Conservation (phyloP, 2,797 vertebrate genomes). For the Agapornis canus region DNA sequence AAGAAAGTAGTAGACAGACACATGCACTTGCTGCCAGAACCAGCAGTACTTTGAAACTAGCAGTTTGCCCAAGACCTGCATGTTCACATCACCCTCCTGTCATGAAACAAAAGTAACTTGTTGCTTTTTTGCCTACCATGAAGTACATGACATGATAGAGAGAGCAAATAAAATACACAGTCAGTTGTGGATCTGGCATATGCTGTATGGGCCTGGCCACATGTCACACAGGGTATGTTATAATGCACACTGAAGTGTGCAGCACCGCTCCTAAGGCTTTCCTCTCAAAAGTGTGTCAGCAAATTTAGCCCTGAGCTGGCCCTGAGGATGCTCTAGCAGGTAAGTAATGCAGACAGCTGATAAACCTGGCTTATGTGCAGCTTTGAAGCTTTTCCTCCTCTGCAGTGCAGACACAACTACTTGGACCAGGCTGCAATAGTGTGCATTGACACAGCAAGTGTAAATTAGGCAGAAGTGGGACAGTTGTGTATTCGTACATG, state of each 20-base stretch:
- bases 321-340: constrained; percentile 21
- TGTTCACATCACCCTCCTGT: fast-evolving
- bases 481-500: background rate
- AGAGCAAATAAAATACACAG: background rate
- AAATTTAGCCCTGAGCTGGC: constrained; percentile 13
- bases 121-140: background rate
- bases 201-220: background rate
- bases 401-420: background rate
- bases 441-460: background rate
- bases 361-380: background rate
- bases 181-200: background rate
- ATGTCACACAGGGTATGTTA: fast-evolving
- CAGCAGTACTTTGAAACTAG: background rate
- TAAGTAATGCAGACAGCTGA: background rate
- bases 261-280: background rate
- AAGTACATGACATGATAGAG: background rate
- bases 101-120: background rate
- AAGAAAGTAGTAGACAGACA: background rate
- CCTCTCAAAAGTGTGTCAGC: background rate
- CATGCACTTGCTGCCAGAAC: background rate
- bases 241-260: background rate
- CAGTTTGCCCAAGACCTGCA: background rate
- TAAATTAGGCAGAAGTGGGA: background rate
- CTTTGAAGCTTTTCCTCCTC: background rate
- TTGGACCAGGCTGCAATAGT: background rate